Percentiles rank a stretch among this genome's conserved stretches.
These are phyloP conservation scores for Poeciliopsis occidentalis DNA, from an alignment of 2,113 vertebrate genomes.

Conservation along the genomic window DNA sequence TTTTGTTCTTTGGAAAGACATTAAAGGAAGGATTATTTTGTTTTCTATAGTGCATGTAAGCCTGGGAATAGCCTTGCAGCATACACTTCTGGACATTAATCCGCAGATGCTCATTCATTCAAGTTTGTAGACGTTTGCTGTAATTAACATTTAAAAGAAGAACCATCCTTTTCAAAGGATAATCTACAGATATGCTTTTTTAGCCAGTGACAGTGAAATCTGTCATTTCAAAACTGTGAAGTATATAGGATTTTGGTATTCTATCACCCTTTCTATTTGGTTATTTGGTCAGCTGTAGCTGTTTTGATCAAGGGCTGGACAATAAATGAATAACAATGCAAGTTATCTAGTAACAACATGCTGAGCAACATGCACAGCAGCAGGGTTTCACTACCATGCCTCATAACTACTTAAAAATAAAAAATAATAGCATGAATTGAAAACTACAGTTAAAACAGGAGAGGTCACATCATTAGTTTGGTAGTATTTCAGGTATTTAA, in stretches of 20 bases:
- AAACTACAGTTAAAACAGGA: too few species aligned
- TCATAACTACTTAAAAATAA: too few species aligned
- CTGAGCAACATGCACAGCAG: too few species aligned
- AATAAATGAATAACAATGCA: too few species aligned
- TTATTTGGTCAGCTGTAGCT: too few species aligned
- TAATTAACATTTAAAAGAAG: constrained; percentile 69
- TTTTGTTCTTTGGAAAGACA: constrained; percentile 41
- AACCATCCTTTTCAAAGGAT: constrained; percentile 47
- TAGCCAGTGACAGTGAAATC: constrained; percentile 25
- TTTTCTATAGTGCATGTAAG: constrained; percentile 30
- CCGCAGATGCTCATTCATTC: constrained; percentile 15
- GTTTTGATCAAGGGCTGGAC: too few species aligned
- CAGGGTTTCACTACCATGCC: too few species aligned
- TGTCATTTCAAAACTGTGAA: constrained; percentile 17
- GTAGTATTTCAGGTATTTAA: too few species aligned
- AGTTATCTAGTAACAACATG: too few species aligned
- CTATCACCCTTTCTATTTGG: too few species aligned
- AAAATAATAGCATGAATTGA: too few species aligned
- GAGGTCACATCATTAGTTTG: too few species aligned
- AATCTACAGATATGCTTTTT: constrained; percentile 10
- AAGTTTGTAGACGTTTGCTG: constrained; percentile 22
- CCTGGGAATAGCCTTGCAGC: constrained; percentile 38
- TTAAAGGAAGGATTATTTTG: constrained; percentile 37
- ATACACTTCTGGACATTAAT: constrained; percentile 46
- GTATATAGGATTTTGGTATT: constrained; percentile 6